Base-by-base conservation (phyloP, 1,140 invertebrate species). In the Drosophila littoralis region DNA sequence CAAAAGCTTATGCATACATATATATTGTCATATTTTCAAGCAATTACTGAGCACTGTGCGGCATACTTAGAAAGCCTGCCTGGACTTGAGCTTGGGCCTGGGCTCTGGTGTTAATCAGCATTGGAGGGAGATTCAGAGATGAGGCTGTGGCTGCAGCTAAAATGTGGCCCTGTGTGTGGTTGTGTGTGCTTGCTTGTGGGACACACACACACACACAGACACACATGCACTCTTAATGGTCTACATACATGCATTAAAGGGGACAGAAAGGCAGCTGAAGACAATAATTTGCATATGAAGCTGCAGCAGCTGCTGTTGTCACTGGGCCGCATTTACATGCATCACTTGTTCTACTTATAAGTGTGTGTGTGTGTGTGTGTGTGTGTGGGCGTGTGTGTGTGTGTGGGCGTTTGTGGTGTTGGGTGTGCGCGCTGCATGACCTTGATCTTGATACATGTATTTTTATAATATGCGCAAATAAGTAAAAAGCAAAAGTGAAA, bases 291-390 rank as follows among this genome's bases (percentile, higher is more conserved):
- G 70, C 70, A 73, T 73, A 60, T 13, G 45, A 58, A 40, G 55
- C 22, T 13, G 68, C 52, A 59, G 28, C 36, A 48, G 52, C 54
- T 32, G 58, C 9, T 43, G 32, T 9, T 43, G 63, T 40, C 38
- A 60, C 36, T 60, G 52, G 36, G 59, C 45, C 38, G 10, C 54
- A 67, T 73, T 46, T 60, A 36, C 67, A 64, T 58, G 67, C 59
- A 45, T 43, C 72, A 70, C 72, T 75, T 75, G 67, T 51, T 70
- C 66, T 59, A 64, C 72, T 75, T 75, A 75, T 36, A 63, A 72
- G 38, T 58, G 52, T 50, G 42, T 57, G 15, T 12, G 28, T 42
- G 12, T 32, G 22, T n/a, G n/a, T 13, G 38, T 43, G 36, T 15
- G 22, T 9, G 17, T 46, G 15, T 38, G 15, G 13, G n/a, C n/a